phyloP scores from a whole-genome alignment of 2,797 vertebrate genomes.

The Poeciliopsis turneri region DNA sequence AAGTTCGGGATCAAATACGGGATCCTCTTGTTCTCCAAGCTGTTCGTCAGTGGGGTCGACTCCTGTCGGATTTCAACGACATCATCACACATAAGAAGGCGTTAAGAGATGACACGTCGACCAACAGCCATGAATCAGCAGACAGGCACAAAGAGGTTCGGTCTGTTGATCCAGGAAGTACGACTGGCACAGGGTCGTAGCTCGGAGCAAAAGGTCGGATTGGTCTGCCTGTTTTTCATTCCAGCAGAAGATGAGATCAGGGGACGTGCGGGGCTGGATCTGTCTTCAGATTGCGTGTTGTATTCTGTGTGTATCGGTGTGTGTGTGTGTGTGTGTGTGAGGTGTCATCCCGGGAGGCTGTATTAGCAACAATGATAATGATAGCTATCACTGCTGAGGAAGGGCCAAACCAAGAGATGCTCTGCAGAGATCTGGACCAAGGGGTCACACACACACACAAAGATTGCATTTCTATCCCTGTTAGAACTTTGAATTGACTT shows the following conservation, averaged over 20 bases:
- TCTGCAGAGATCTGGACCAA: conserved; percentile 40
- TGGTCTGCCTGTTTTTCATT: conserved; percentile 60
- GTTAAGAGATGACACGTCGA: conserved; percentile 67
- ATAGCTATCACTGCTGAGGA: conserved; percentile 50
- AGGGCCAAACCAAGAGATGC: conserved; percentile 29
- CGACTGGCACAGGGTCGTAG: conserved; percentile 22
- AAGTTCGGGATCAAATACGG: background rate
- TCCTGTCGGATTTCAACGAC: conserved; percentile 72
- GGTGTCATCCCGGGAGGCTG: conserved; percentile 27
- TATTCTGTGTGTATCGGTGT: conserved; percentile 20
- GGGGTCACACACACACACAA: conserved; percentile 13
- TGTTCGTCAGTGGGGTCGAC: conserved; percentile 47
- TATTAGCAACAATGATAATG: conserved; percentile 59
- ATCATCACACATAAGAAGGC: conserved; percentile 68
- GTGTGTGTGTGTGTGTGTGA: conserved; percentile 28
- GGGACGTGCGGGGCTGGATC: conserved; percentile 25
- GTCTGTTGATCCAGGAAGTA: conserved; percentile 30
- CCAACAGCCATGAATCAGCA: conserved; percentile 56
- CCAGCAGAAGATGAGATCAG: conserved; percentile 57
- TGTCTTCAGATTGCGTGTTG: conserved; percentile 23
- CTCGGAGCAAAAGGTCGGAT: conserved; percentile 40
- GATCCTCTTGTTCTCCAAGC: conserved; percentile 25
- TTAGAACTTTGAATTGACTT: too few relatives aligned
- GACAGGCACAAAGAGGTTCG: conserved; percentile 14
- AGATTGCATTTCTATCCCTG: background rate